These are phyloP conservation scores for Unio delphinus DNA, from an alignment of 2,888 invertebrate species.

Conservation along the genomic window DNA sequence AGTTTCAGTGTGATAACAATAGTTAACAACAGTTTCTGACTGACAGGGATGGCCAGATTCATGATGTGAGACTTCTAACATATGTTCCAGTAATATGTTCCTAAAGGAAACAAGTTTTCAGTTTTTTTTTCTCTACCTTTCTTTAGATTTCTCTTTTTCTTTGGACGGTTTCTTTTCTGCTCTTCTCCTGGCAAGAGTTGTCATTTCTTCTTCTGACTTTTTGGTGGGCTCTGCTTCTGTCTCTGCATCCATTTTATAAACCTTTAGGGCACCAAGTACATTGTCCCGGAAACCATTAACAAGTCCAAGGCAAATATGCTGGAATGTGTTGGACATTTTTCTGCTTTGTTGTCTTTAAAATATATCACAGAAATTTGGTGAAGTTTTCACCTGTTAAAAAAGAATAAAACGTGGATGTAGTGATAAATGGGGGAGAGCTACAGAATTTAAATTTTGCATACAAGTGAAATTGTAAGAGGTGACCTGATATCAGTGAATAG, in stretches of 20 bases:
- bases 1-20: too few species aligned
- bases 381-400: background rate
- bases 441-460: too few species aligned
- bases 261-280: constrained; percentile 49
- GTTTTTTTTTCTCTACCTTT: constrained; percentile 1
- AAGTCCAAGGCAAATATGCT: constrained; percentile 38
- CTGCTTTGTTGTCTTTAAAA: background rate
- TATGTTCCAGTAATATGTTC: too few species aligned
- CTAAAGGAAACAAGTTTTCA: too few species aligned
- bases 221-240: constrained; percentile 14
- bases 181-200: constrained; percentile 53
- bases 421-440: too few species aligned
- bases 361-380: background rate
- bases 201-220: constrained; percentile 41
- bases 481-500: too few species aligned
- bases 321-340: constrained; percentile 42
- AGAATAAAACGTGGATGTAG: background rate
- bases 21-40: too few species aligned
- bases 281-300: constrained; percentile 50
- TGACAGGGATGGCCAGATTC: too few species aligned
- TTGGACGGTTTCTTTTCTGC: constrained; percentile 48
- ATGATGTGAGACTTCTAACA: too few species aligned
- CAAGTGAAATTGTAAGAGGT: too few species aligned
- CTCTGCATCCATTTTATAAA: constrained; percentile 39
- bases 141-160: constrained; percentile 9